phyloP scores from a whole-genome alignment of 2,113 vertebrate species.

The Deroptyus accipitrinus region DNA sequence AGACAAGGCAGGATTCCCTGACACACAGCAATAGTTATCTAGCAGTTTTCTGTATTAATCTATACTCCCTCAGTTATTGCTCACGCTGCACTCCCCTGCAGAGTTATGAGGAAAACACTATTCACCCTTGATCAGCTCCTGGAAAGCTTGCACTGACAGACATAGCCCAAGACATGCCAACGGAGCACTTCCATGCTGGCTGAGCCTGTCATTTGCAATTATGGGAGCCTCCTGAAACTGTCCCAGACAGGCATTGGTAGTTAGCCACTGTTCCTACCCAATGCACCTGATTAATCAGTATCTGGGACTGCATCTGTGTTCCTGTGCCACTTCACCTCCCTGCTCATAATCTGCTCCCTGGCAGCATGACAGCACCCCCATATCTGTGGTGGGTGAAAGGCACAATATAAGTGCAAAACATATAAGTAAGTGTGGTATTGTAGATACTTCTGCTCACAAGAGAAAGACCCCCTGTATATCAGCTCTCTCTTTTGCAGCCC shows the following conservation, averaged over 20 bases:
- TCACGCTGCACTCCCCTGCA: fast-evolving
- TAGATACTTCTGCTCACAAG: neutral
- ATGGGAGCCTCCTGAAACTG: neutral
- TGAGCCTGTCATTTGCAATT: constrained; percentile 16
- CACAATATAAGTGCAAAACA: neutral
- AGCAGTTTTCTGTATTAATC: constrained; percentile 18
- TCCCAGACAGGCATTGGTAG: neutral
- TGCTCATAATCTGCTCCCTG: neutral
- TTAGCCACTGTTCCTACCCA: constrained; percentile 5
- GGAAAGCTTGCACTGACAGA: neutral
- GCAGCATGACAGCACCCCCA: neutral
- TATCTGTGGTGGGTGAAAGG: neutral
- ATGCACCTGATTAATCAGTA: neutral
- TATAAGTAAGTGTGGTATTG: neutral
- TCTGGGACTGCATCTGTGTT: neutral
- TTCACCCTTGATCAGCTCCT: constrained; percentile 28
- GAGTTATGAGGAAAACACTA: neutral
- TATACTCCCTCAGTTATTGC: neutral
- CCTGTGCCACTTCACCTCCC: neutral
- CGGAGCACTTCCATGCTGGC: neutral
- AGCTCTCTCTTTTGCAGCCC: neutral
- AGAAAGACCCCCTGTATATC: neutral
- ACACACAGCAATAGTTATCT: neutral
- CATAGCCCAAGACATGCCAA: neutral
- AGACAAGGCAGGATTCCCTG: neutral